Base-by-base conservation (phyloP, 2,797 vertebrate species). In the Enteromius argenteus region DNA sequence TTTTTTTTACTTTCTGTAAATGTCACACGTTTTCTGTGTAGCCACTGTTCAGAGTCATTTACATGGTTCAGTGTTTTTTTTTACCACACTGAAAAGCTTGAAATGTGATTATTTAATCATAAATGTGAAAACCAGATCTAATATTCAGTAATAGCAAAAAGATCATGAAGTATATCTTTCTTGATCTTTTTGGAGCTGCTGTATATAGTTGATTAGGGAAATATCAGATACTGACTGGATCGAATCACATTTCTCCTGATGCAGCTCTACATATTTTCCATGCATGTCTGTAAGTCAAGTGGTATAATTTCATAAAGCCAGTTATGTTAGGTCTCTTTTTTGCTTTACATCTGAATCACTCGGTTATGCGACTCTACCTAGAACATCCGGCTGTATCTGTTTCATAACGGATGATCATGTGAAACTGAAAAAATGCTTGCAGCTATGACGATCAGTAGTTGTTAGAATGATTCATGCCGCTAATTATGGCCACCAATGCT, bases 381-480 rank as follows among this genome's bases (percentile, higher is more conserved):
- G 49, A 56, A 75, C 21, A 56, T n/a, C 1, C 5, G 10, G 72
- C 72, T 56, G 46, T 44, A 49, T 35, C 53, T 84, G 74, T 89
- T 87, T 86, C 77, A 74, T 85, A 85, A 89, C 89, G 81, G 51
- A 85, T 75, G 42, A 81, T 89, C 89, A 86, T 90, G 91, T 88
- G 86, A 88, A 93, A 89, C 87, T 90, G 93, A 94, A 93, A 92
- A 91, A 88, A 79, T 84, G 89, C 91, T 93, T 83, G 86, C 83
- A 92, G 93, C 91, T 88, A 81, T 78, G 87, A 89, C 87, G 90
- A 91, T 91, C 91, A 92, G 85, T 83, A 79, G 81, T 86, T 86
- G 89, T 91, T 90, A 90, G 87, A 90, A 91, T 90, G 71, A 91
- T 89, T 87, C 86, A 81, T 89, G 85, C 80, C 42, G 44, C 76